Evolutionary conservation across 2,113 vertebrate species (phyloP).

Genomic region (Hippocampus comes): DNA sequence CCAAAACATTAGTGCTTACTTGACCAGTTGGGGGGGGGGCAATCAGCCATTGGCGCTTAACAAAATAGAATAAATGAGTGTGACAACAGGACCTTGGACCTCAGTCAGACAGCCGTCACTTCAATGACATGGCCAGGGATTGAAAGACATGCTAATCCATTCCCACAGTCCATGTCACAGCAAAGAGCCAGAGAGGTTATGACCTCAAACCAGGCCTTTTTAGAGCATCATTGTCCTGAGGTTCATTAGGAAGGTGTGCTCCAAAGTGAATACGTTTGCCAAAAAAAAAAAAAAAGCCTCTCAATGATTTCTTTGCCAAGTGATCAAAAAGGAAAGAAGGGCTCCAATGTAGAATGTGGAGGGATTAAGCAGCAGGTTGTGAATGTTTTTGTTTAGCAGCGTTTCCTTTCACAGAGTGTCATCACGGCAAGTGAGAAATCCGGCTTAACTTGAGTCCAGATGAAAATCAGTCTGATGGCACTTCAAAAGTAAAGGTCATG

Average conservation of each 20-base stretch:
- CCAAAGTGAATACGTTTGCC: constrained; percentile 11
- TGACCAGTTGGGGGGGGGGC: neutral
- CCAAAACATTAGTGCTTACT: constrained; percentile 9
- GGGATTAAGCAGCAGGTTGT: constrained; percentile 34
- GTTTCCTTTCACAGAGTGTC: constrained; percentile 36
- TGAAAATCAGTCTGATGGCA: constrained; percentile 53
- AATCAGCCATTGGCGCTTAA: constrained; percentile 22
- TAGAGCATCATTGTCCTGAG: constrained; percentile 28
- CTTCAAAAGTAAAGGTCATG: constrained; percentile 58
- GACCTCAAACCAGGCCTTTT: constrained; percentile 38
- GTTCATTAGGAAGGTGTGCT: constrained; percentile 37
- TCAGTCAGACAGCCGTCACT: constrained; percentile 51
- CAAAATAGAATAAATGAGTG: constrained; percentile 39
- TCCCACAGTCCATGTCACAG: constrained; percentile 56
- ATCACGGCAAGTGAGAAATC: constrained; percentile 59
- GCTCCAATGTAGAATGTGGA: constrained; percentile 19
- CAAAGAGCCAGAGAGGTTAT: constrained; percentile 44
- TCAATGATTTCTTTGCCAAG: constrained; percentile 26
- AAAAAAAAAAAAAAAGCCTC: constrained; percentile 2
- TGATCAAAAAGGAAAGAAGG: neutral
- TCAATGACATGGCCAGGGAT: constrained; percentile 44
- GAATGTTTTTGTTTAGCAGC: constrained; percentile 27
- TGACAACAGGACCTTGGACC: constrained; percentile 54
- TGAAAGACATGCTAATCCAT: constrained; percentile 58
- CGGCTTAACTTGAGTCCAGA: constrained; percentile 44